phyloP scores from a whole-genome alignment of 2,797 vertebrate species.

The Leptodactylus fallax region DNA sequence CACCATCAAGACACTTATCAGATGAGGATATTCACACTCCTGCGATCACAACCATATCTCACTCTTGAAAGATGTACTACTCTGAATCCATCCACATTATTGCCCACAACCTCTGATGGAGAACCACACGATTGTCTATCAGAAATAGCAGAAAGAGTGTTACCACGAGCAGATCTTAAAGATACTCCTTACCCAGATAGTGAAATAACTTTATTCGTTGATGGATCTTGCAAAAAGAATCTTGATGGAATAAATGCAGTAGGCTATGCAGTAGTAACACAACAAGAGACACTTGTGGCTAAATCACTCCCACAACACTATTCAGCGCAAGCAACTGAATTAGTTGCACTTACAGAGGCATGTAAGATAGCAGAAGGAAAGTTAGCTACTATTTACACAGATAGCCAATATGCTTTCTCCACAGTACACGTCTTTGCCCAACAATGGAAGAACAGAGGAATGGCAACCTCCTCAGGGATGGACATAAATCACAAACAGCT shows the following conservation, averaged over 20 bases:
- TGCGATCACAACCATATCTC: no score
- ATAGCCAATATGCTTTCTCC: neutral
- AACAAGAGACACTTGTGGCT: no score
- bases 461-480: neutral
- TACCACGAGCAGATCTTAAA: no score
- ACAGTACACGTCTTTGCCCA: slow-evolving; percentile 10
- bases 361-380: neutral
- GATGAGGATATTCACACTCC: neutral
- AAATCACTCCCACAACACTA: no score
- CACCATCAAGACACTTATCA: neutral
- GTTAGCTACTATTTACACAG: neutral
- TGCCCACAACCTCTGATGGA: no score
- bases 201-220: neutral
- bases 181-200: no score
- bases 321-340: neutral
- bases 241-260: neutral
- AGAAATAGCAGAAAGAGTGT: no score
- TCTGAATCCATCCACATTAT: no score
- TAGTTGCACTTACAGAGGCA: neutral
- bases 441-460: slow-evolving; percentile 3
- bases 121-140: no score
- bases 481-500: neutral
- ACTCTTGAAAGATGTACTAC: no score
- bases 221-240: neutral
- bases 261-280: no score